Base-by-base conservation (phyloP, 1,140 invertebrate species). In the Cydia splendana region DNA sequence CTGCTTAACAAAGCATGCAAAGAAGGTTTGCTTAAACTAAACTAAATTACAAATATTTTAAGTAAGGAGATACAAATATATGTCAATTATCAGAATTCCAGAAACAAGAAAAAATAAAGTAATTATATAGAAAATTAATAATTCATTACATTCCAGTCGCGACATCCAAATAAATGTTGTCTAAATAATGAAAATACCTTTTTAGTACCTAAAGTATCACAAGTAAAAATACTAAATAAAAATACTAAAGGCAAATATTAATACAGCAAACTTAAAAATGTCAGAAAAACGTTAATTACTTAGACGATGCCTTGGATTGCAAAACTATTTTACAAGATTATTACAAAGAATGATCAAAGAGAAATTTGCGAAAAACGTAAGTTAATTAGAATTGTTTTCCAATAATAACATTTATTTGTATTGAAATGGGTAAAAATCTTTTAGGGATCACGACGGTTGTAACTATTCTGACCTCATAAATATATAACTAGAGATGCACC, bases 371-470 rank as follows among this genome's bases (percentile, higher is more conserved):
- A 51, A 51, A 51, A 15, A 15, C 2, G 48, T 5, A 53, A 53
- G 15, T 53, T 53, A 53, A 53, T 53, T 53, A 53, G 7, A 53
- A n/a, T 53, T 53, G n/a, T 53, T 53, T n/a, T 53, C 51, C 51
- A 53, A 53, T 53, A 53, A 53, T 53, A 6, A n/a, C 4, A 53
- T 53, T 53, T 18, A 53, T 53, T 53, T 18, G 1, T 53, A 18
- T 53, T 0, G 51, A 18, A 5, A 53, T 53, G 4, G n/a, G 1
- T n/a, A n/a, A 18, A 2, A 18, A 53, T 4, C 1, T 51, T 51
- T 51, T 48, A 48, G 51, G n/a, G 51, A n/a, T 53, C 51, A 53
- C n/a, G 2, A 53, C n/a, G 2, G 6, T n/a, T 53, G 5, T 18
- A n/a, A 53, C 6, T 18, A n/a, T 53, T 53, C 18, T 18, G n/a